These are phyloP conservation scores for Tortricodes alternella DNA, from an alignment of 2,888 invertebrate genomes.

Conservation along the genomic window DNA sequence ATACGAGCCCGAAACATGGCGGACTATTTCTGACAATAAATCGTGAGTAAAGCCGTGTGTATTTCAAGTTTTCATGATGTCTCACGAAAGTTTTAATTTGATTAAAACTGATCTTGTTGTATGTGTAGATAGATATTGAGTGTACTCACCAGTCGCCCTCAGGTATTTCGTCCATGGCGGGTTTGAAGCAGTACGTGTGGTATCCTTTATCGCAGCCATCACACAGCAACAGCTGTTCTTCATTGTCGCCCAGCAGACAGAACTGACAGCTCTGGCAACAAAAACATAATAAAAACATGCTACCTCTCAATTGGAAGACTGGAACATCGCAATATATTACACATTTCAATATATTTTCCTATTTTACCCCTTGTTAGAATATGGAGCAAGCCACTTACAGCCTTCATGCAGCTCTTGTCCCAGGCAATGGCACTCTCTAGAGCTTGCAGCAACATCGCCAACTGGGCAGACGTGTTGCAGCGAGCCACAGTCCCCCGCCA, in stretches of 20 bases:
- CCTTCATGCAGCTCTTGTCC: conserved; percentile 99
- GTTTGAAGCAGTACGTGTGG: conserved; percentile 99
- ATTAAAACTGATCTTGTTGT: too few relatives aligned
- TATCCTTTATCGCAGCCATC: conserved; percentile 99
- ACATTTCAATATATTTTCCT: too few relatives aligned
- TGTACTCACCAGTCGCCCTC: conserved; percentile 96
- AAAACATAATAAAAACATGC: too few relatives aligned
- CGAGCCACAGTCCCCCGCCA: conserved; percentile 96
- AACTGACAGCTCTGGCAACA: conserved; percentile 95
- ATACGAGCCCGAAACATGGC: too few relatives aligned
- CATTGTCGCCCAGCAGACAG: conserved; percentile 97
- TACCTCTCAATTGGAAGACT: too few relatives aligned
- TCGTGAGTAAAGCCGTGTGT: too few relatives aligned
- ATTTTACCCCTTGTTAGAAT: not conserved
- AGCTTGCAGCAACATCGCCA: conserved; percentile 94
- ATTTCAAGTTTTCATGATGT: too few relatives aligned
- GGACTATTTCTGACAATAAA: too few relatives aligned
- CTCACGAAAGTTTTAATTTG: too few relatives aligned
- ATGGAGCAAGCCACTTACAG: conserved; percentile 87
- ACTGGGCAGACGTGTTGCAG: conserved; percentile 93
- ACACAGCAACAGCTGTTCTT: conserved; percentile 96
- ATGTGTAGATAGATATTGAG: too few relatives aligned
- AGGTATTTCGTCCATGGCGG: conserved; percentile 97
- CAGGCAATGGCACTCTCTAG: conserved; percentile 97
- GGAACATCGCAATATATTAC: too few relatives aligned